Evolutionary conservation across 2,888 invertebrate species (phyloP), one percentile per base, ranked within the genome.

Genomic region (Hydropsyche betteni): DNA sequence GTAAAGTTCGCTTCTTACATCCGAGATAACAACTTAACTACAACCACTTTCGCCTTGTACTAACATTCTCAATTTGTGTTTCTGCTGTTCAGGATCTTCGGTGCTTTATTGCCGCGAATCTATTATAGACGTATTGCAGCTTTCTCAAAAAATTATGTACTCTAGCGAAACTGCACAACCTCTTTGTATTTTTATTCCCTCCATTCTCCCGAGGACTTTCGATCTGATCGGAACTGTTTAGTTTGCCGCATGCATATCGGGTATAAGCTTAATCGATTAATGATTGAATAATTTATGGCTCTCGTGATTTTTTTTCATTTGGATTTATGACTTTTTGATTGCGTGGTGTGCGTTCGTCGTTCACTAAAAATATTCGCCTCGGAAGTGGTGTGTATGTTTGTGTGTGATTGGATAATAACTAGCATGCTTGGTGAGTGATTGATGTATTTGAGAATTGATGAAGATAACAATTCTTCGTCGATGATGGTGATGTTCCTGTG

Each of bases 271-370:
- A 10, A 55, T 68, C 14, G 34, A 44, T 24, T 16, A 16, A 8
- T 14, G 44, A 68, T 68, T 34, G 68, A 14, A 38, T 68, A 8
- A 36, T 68, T 68, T 68, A 68, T 68, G 68, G 34, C 34, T 16
- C 12, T 7, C 4, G 6, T 55, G 55, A n/a, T 7, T 64, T 44
- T 69, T 69, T 38, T 69, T 58, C 58, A 69, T 69, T 50, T 14
- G 44, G 50, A 69, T 51, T 69, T 69, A 69, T 69, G 69, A 8
- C 44, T 69, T 69, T 69, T 69, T 69, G 69, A 69, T 69, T 69
- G 69, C 50, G 14, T 16, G 16, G 10, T 38, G 34, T 34, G 36
- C 44, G 36, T 38, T 34, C 14, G 12, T 51, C 24, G 24, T 44
- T 44, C 6, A 10, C 7, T 10, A 44, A 10, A 10, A 44, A 44